These are phyloP conservation scores for Myodes glareolus DNA, from an alignment of 2,113 vertebrate genomes.

Conservation along the genomic window DNA sequence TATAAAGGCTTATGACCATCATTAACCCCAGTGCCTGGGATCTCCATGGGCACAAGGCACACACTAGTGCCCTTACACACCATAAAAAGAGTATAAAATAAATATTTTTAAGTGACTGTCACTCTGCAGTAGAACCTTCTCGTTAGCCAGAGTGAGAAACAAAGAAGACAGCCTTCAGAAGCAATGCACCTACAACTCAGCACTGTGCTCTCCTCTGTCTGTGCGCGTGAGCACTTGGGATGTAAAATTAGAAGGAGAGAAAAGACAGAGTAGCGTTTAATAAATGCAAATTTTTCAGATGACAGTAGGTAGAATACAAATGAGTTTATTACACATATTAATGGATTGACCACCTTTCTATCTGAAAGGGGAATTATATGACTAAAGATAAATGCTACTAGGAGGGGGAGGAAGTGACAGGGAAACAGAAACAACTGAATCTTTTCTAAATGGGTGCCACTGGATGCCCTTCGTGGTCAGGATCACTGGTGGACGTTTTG, in stretches of 20 bases:
- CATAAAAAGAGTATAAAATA: neutral
- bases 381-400: conserved; percentile 18
- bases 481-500: neutral
- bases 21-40: too few species aligned
- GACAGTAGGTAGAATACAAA: conserved; percentile 62
- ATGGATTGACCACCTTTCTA: conserved; percentile 36
- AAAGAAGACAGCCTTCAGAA: neutral
- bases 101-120: neutral
- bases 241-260: neutral
- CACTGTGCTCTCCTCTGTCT: neutral
- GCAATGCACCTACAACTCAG: neutral
- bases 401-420: neutral
- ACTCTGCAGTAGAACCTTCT: neutral
- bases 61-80: neutral
- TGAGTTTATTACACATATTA: conserved; percentile 51
- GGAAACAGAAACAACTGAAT: neutral
- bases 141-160: neutral
- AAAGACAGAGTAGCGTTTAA: neutral
- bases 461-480: neutral
- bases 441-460: neutral
- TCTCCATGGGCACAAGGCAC: neutral
- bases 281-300: conserved; percentile 52
- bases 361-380: neutral
- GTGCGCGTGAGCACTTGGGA: neutral
- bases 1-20: neutral